These are phyloP conservation scores for Sebastes goodei DNA, from an alignment of 2,797 vertebrate genomes.

Conservation along the genomic window DNA sequence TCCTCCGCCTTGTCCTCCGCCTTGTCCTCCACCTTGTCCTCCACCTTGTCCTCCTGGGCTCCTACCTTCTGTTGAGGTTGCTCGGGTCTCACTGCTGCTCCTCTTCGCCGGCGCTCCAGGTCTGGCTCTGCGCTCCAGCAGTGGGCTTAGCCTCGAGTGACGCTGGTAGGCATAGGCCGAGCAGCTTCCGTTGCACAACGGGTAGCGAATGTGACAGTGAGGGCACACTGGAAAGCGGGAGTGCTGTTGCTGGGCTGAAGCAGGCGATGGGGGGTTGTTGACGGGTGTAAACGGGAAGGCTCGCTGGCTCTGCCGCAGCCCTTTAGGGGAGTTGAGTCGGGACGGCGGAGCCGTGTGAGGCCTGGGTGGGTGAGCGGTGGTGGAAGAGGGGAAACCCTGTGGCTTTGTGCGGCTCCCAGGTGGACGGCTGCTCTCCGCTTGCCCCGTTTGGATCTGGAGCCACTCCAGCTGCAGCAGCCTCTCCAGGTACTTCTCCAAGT, in stretches of 20 bases:
- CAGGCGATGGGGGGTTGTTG: slow-evolving; percentile 77
- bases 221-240: slow-evolving; percentile 80
- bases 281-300: slow-evolving; percentile 75
- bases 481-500: slow-evolving; percentile 89
- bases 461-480: slow-evolving; percentile 92
- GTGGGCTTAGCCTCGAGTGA: slow-evolving; percentile 83
- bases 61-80: slow-evolving; percentile 66
- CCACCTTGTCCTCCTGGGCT: slow-evolving; percentile 63
- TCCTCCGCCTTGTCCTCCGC: slow-evolving; percentile 44
- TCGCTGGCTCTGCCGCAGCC: slow-evolving; percentile 78
- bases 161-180: slow-evolving; percentile 83
- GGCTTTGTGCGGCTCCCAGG: slow-evolving; percentile 55
- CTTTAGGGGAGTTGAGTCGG: slow-evolving; percentile 85
- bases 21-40: slow-evolving; percentile 40
- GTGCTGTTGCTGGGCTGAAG: slow-evolving; percentile 66
- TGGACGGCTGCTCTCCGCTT: slow-evolving; percentile 84
- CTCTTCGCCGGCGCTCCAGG: slow-evolving; percentile 71
- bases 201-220: slow-evolving; percentile 84
- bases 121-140: slow-evolving; percentile 75
- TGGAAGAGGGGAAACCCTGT: slow-evolving; percentile 61
- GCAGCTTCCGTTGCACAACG: slow-evolving; percentile 85
- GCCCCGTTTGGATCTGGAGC: slow-evolving; percentile 92
- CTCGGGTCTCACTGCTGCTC: slow-evolving; percentile 85
- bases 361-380: slow-evolving; percentile 67
- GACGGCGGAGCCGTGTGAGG: slow-evolving; percentile 84